Conservation (phyloP, 64 coral and sea anemone genomes). For the Porites australiensis region DNA sequence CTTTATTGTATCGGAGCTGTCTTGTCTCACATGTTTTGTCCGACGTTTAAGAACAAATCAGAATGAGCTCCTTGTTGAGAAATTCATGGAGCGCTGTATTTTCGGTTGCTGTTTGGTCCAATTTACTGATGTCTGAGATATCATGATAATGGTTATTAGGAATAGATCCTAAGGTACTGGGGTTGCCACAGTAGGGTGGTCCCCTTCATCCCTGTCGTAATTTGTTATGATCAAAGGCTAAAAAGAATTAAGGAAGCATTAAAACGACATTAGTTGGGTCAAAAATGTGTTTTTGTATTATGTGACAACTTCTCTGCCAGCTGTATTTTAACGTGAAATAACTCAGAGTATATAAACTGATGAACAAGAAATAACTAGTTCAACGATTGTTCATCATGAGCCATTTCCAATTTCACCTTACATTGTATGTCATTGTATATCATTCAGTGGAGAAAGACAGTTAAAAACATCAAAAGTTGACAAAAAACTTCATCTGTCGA, state of each 20-base stretch:
- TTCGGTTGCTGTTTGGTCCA: no score
- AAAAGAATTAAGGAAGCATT: slow-evolving; percentile 43
- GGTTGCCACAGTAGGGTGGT: slow-evolving; percentile 30
- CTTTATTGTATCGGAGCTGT: no score
- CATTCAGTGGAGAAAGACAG: no score
- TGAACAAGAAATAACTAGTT: slow-evolving; percentile 37
- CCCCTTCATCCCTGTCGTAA: slow-evolving; percentile 40
- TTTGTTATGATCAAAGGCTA: slow-evolving; percentile 41
- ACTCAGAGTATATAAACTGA: not conserved
- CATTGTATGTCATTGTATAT: no score
- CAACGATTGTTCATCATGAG: slow-evolving; percentile 21
- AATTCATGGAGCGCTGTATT: no score
- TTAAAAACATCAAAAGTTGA: no score
- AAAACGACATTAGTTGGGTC: not conserved
- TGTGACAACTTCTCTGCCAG: not conserved
- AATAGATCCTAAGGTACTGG: slow-evolving; percentile 30
- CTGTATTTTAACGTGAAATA: slow-evolving; percentile 1
- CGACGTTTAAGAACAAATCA: no score
- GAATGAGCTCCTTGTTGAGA: no score
- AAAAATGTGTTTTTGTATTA: slow-evolving; percentile 17
- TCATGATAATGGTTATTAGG: no score
- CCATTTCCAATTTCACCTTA: slow-evolving; percentile 24
- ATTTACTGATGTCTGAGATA: no score
- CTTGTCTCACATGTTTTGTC: no score
- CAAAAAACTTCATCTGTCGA: no score